Base-by-base conservation (phyloP, 2,888 invertebrate genomes). In the Hypercompe scribonia region DNA sequence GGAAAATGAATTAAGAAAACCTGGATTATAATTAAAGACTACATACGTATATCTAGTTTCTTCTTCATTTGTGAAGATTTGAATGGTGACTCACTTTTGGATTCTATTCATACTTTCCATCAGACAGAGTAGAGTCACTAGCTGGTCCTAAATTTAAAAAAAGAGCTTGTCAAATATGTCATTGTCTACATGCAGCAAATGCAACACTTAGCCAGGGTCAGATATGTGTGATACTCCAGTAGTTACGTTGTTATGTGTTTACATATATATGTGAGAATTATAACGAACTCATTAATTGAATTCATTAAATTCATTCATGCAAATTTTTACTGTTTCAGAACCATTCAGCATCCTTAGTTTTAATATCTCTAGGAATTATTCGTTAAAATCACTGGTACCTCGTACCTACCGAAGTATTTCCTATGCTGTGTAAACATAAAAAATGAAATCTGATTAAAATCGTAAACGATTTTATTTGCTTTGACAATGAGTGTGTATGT, bases 1-100 rank as follows among this genome's bases (percentile, higher is more conserved):
- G 10, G 28, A 46, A 67, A 67, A 65, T 18, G 50, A n/a, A 24
- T 68, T 68, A 36, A 36, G 54, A 58, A 68, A 58, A 36, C 5
- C 10, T 58, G 36, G n/a, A 13, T 68, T 36, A 21, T 33, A 18
- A n/a, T 50, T 54, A 36, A 36, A 36, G 36, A 36, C 36, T 36
- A 8, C n/a, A n/a, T n/a, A n/a, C n/a, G n/a, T n/a, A n/a, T n/a
- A n/a, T n/a, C n/a, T n/a, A n/a, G n/a, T n/a, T n/a, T n/a, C n/a
- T n/a, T n/a, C n/a, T n/a, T n/a, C n/a, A n/a, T n/a, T n/a, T n/a
- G n/a, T n/a, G n/a, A n/a, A n/a, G n/a, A n/a, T n/a, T n/a, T n/a
- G n/a, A n/a, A n/a, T n/a, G n/a, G n/a, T n/a, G n/a, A n/a, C n/a
- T n/a, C n/a, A n/a, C n/a, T n/a, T n/a, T n/a, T n/a, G n/a, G n/a